Evolutionary conservation across 2,888 invertebrate species (phyloP).

Genomic region (Drosophila cognata): DNA sequence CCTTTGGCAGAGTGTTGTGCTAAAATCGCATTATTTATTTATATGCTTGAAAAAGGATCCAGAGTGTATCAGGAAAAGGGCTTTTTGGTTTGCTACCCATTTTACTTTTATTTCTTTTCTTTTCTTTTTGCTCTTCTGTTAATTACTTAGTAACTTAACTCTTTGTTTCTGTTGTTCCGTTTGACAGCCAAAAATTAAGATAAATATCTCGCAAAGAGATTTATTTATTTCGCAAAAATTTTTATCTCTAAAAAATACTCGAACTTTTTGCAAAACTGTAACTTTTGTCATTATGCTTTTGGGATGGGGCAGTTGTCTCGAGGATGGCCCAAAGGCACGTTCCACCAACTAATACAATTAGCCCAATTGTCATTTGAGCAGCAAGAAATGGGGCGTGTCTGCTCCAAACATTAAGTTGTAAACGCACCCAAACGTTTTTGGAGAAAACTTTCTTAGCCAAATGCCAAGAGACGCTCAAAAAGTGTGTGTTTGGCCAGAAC

Average conservation of each 20-base stretch:
- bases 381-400: conserved; percentile 26
- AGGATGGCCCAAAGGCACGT: conserved; percentile 51
- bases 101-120: background rate
- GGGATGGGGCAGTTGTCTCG: conserved; percentile 17
- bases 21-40: conserved; percentile 78
- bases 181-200: conserved; percentile 68
- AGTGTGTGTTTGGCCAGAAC: conserved; percentile 20
- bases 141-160: conserved; percentile 59
- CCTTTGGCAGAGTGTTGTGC: conserved; percentile 40
- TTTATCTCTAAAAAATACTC: conserved; percentile 21
- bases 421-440: conserved; percentile 38
- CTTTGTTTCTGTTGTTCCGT: conserved; percentile 48
- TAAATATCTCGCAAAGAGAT: conserved; percentile 64
- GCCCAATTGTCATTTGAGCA: conserved; percentile 75
- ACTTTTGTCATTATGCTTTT: conserved; percentile 58
- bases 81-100: conserved; percentile 26
- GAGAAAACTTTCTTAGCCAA: conserved; percentile 32
- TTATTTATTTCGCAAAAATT: conserved; percentile 49
- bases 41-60: conserved; percentile 40
- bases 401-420: conserved; percentile 65
- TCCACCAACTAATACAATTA: conserved; percentile 70
- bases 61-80: conserved; percentile 25
- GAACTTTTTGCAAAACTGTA: conserved; percentile 43
- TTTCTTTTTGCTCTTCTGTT: conserved; percentile 13
- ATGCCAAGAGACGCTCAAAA: conserved; percentile 29